These are phyloP conservation scores for Notolabrus celidotus DNA, from an alignment of 2,797 vertebrate genomes.

Conservation along the genomic window DNA sequence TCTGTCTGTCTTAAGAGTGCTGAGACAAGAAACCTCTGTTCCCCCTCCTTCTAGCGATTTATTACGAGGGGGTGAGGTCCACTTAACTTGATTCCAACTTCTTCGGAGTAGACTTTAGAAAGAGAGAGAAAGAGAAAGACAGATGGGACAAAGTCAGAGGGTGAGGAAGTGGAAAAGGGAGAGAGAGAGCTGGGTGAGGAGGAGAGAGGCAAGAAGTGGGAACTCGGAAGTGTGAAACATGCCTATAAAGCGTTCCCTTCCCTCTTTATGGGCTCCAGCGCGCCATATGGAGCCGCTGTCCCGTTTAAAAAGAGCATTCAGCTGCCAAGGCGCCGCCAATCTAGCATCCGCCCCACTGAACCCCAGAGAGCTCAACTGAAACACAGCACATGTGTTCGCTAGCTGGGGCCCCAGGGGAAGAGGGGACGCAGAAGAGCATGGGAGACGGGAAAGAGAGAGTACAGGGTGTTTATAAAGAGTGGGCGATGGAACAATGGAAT, in stretches of 20 bases:
- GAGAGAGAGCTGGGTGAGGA: slow-evolving; percentile 36
- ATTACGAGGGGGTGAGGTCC: slow-evolving; percentile 42
- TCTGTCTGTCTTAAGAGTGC: slow-evolving; percentile 65
- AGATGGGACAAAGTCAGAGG: slow-evolving; percentile 57
- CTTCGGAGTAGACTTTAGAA: too few species aligned
- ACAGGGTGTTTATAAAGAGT: slow-evolving; percentile 3
- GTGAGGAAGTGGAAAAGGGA: slow-evolving; percentile 47
- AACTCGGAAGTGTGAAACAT: slow-evolving; percentile 87
- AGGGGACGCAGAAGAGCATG: slow-evolving; percentile 60
- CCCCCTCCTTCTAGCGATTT: slow-evolving; percentile 58
- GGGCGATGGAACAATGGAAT: slow-evolving; percentile 15
- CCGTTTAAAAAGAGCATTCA: slow-evolving; percentile 82
- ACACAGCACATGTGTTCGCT: slow-evolving; percentile 80
- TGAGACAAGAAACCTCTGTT: slow-evolving; percentile 70
- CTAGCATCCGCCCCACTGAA: slow-evolving; percentile 74
- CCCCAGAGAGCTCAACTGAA: slow-evolving; percentile 74
- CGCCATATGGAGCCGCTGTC: slow-evolving; percentile 83
- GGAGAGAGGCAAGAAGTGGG: slow-evolving; percentile 66
- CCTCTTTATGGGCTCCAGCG: slow-evolving; percentile 76
- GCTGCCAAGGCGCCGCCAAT: slow-evolving; percentile 75
- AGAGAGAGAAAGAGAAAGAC: slow-evolving; percentile 39
- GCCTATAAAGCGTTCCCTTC: slow-evolving; percentile 82
- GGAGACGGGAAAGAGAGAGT: slow-evolving; percentile 24
- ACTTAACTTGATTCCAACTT: slow-evolving; percentile 58
- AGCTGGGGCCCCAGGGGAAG: slow-evolving; percentile 65